Conservation (phyloP, 1,140 invertebrate species). For the Drosophila mauritiana region DNA sequence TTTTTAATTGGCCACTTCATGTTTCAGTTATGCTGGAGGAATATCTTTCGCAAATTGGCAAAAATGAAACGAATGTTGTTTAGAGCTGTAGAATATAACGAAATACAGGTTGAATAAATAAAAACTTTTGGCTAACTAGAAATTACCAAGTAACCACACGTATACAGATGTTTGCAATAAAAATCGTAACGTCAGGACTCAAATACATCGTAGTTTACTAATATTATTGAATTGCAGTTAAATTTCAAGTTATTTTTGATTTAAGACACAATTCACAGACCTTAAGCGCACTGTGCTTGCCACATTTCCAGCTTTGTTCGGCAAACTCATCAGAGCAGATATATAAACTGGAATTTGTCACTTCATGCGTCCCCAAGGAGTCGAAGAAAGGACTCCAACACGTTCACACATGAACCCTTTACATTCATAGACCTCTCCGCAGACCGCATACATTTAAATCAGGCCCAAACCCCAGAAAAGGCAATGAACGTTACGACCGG, state of each 20-base stretch:
- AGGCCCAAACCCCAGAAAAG: conserved; percentile 34
- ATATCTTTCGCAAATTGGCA: background rate
- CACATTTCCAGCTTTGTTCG: conserved; percentile 12
- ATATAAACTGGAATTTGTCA: conserved; percentile 23
- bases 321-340: conserved; percentile 1
- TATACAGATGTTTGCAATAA: too few species aligned
- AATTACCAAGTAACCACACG: too few species aligned
- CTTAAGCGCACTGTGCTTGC: background rate
- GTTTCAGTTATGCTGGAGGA: background rate
- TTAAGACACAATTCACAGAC: too few species aligned
- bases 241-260: too few species aligned
- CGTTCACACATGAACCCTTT: conserved; percentile 27
- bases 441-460: conserved; percentile 50
- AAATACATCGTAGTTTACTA: too few species aligned
- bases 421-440: background rate
- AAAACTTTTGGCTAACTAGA: too few species aligned
- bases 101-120: too few species aligned
- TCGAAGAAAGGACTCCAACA: conserved; percentile 16
- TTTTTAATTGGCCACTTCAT: background rate
- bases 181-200: too few species aligned
- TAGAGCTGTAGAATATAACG: background rate
- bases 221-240: too few species aligned
- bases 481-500: conserved; percentile 38
- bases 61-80: background rate
- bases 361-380: conserved; percentile 30